Base-by-base conservation (phyloP, 1,140 invertebrate genomes). In the Sitodiplosis mosellana region DNA sequence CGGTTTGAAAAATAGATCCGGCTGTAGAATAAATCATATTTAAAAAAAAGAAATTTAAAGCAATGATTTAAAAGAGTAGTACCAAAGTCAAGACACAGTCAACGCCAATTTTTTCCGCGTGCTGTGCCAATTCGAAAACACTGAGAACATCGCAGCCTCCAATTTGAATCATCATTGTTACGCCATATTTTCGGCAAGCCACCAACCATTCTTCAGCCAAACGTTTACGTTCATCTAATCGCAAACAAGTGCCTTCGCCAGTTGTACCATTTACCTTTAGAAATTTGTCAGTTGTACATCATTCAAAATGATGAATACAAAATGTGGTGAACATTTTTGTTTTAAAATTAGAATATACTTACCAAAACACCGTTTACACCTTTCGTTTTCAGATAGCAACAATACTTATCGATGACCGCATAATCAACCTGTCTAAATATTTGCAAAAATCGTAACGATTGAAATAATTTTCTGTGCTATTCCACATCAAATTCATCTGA, bases 1-100 rank as follows among this genome's bases (percentile, higher is more conserved):
- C 4, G 84, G 83, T 57, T 80, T 84, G 56, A 80, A 81, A 56
- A 83, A 89, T 2, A 84, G 60, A 47, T 87, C 83, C 0, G 83
- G 81, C 6, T n/a, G n/a, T n/a, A 50, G 18, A 52, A 36, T 48
- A 33, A 48, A 12, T 22, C 11, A 42, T 37, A 40, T 33, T 8
- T 12, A 49, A 48, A 48, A 46, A 44, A 4, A 47, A 33, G 15
- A 27, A 48, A n/a, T 45, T n/a, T 51, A 19, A 38, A 40, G 27
- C 33, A 6, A 17, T n/a, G n/a, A n/a, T n/a, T n/a, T n/a, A n/a
- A n/a, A n/a, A n/a, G n/a, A n/a, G n/a, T n/a, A n/a, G n/a, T n/a
- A n/a, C n/a, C n/a, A 89, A 63, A 41, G 80, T 80, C 0, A 88
- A 70, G 11, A 91, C 65, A 0, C 81, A 83, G 60, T 82, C 73